Conservation (phyloP, 2,797 vertebrate species). For the Phataginus tricuspis region DNA sequence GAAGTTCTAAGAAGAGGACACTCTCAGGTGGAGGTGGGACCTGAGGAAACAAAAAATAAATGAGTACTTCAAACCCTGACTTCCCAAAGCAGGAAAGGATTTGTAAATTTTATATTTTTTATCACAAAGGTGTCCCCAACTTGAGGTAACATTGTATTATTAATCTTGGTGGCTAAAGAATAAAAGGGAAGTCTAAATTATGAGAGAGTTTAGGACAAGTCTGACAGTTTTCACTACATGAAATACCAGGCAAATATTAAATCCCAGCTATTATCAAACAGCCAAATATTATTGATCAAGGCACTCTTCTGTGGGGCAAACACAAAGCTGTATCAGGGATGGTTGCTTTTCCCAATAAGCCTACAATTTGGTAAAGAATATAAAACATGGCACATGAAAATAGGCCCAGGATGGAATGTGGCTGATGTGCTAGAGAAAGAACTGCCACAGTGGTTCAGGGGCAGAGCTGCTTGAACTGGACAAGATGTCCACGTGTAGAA, state of each 20-base stretch:
- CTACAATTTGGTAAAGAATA: not conserved
- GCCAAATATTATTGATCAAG: not conserved
- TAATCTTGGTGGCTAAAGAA: not conserved
- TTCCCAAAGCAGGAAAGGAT: constrained; percentile 2
- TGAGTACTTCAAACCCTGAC: not conserved
- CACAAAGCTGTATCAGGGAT: not conserved
- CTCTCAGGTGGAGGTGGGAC: not conserved
- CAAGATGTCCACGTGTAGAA: not conserved
- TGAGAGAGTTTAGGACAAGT: not conserved
- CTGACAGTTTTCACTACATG: not conserved
- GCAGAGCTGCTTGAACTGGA: not conserved
- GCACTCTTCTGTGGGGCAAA: not conserved
- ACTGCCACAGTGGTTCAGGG: not conserved
- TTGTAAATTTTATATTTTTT: not conserved
- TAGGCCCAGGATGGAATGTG: not conserved
- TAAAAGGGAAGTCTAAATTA: not conserved
- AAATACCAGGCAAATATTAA: constrained; percentile 31
- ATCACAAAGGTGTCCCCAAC: not conserved
- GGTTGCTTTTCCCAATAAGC: not conserved
- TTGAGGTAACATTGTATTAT: not conserved
- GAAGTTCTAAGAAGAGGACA: constrained; percentile 15
- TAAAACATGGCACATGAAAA: not conserved
- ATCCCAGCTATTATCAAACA: not conserved
- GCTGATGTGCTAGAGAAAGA: not conserved
- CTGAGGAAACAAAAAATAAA: constrained; percentile 62